Evolutionary conservation across 2,113 vertebrate genomes (phyloP).

Genomic region (Falco punctatus): DNA sequence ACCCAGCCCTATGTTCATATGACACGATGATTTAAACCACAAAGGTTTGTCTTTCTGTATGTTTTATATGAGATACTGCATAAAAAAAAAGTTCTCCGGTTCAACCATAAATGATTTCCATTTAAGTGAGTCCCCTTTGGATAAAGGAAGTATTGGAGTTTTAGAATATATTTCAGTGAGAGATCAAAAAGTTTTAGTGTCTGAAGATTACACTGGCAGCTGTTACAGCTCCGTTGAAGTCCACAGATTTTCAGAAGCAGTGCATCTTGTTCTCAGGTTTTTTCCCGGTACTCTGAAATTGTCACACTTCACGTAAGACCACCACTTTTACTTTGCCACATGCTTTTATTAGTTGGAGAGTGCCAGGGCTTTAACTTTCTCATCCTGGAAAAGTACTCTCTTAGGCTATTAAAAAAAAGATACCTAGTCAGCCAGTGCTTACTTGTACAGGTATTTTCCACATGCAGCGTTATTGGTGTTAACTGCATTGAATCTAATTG

Average conservation of each 20-base stretch:
- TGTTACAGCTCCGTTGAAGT: background rate
- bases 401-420: background rate
- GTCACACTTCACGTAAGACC: background rate
- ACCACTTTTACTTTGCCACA: background rate
- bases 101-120: background rate
- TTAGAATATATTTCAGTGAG: background rate
- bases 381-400: background rate
- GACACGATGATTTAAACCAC: background rate
- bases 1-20: background rate
- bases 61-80: background rate
- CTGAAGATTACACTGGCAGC: background rate
- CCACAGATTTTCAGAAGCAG: background rate
- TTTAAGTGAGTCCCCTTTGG: background rate
- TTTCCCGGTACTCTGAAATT: background rate
- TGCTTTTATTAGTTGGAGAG: background rate
- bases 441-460: background rate
- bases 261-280: background rate
- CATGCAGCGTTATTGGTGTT: background rate
- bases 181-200: background rate
- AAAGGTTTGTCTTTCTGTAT: background rate
- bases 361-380: background rate
- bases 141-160: background rate
- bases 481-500: background rate
- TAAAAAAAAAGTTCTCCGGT: background rate
- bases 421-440: background rate